Evolutionary conservation across 2,888 invertebrate genomes (phyloP).

Genomic region (Exocentrus adspersus): DNA sequence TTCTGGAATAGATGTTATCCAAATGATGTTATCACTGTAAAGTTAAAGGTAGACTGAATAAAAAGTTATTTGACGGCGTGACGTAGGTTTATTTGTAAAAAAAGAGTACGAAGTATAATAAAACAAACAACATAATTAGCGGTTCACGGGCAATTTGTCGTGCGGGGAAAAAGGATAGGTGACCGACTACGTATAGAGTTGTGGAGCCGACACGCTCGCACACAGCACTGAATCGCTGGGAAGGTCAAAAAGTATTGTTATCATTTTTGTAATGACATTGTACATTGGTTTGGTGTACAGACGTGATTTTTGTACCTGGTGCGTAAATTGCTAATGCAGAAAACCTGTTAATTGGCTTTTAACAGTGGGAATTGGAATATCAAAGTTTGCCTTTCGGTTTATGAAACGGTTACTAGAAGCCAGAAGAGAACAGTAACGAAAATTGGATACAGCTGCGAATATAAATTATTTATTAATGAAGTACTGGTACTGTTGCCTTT

Average conservation of each 20-base stretch:
- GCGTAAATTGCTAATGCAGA: neutral
- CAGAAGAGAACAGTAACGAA: too few relatives aligned
- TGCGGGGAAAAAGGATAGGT: slow-evolving; percentile 32
- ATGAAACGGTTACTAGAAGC: too few relatives aligned
- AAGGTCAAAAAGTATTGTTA: slow-evolving; percentile 48
- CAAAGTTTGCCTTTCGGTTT: too few relatives aligned
- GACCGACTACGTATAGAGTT: neutral
- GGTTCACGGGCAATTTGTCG: slow-evolving; percentile 35
- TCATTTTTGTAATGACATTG: slow-evolving; percentile 41
- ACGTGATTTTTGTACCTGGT: slow-evolving; percentile 9
- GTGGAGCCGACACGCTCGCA: slow-evolving; percentile 3
- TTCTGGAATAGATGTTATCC: slow-evolving; percentile 7
- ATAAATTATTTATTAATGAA: too few relatives aligned
- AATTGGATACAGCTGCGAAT: too few relatives aligned
- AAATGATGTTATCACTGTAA: slow-evolving; percentile 2
- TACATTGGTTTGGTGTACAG: neutral
- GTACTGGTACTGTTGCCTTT: too few relatives aligned
- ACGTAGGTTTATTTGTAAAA: slow-evolving; percentile 40
- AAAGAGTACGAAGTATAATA: slow-evolving; percentile 42
- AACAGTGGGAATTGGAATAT: too few relatives aligned
- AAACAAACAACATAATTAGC: slow-evolving; percentile 47
- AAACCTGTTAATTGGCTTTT: neutral
- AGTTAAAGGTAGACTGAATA: slow-evolving; percentile 31
- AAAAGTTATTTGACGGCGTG: slow-evolving; percentile 40
- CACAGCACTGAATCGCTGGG: slow-evolving; percentile 36